A percentile compares a stretch with the other conserved stretches of the same genome.
phyloP scores from a whole-genome alignment of 2,113 vertebrate genomes.

The Sinocyclocheilus rhinocerous region DNA sequence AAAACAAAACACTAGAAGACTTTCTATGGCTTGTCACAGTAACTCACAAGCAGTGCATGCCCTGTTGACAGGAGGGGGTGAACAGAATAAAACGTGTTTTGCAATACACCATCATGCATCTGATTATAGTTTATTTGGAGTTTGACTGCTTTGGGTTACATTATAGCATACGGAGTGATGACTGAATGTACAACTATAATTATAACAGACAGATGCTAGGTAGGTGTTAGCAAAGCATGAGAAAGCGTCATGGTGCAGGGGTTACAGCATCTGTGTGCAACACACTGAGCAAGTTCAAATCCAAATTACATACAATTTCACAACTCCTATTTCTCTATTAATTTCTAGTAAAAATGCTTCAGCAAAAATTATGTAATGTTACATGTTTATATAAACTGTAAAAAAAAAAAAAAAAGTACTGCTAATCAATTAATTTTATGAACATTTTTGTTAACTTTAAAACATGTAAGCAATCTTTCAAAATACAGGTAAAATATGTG shows the following conservation, averaged over 20 bases:
- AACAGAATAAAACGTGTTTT: slow-evolving; percentile 10
- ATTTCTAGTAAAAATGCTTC: background rate
- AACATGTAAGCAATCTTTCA: no score
- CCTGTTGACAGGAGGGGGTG: background rate
- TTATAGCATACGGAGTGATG: slow-evolving; percentile 1
- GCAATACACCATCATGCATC: slow-evolving; percentile 12
- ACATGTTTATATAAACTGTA: background rate
- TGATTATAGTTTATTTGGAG: slow-evolving; percentile 25
- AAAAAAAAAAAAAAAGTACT: no score
- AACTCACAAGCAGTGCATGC: background rate
- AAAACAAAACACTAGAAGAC: slow-evolving; percentile 5
- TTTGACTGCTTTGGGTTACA: background rate
- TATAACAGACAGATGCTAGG: background rate
- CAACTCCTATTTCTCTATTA: background rate
- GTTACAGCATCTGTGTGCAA: background rate
- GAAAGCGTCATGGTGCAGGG: background rate
- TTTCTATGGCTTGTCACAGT: slow-evolving; percentile 9
- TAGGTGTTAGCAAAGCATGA: background rate
- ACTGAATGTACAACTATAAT: slow-evolving; percentile 13
- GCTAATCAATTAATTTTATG: no score
- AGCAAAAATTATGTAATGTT: no score
- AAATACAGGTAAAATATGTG: no score
- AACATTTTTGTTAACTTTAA: no score
- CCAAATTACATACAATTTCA: background rate
- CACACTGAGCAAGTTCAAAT: background rate